Conservation (phyloP, 2,797 vertebrate genomes). For the Macrochelys suwanniensis region DNA sequence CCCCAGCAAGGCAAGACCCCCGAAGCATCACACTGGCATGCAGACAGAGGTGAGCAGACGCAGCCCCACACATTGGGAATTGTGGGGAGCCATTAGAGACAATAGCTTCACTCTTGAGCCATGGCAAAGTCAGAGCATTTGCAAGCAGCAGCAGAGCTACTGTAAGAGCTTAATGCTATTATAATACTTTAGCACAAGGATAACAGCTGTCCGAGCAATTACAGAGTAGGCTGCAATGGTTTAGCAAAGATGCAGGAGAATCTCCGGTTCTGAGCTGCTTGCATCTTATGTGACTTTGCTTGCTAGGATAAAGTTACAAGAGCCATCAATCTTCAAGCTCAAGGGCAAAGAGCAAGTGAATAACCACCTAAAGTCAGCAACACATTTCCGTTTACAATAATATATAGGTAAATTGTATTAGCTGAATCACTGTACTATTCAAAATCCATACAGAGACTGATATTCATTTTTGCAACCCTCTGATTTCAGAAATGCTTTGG, state of each 20-base stretch:
- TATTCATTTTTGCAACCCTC: neutral
- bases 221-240: neutral
- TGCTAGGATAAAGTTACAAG: neutral
- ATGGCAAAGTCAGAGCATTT: neutral
- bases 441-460: neutral
- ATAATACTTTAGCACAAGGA: neutral
- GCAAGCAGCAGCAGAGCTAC: neutral
- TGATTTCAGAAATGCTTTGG: neutral
- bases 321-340: neutral
- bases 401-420: neutral
- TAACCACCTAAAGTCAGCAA: neutral
- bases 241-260: neutral
- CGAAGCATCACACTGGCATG: neutral
- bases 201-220: neutral
- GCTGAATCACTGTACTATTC: neutral
- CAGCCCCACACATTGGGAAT: neutral
- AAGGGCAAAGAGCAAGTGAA: neutral
- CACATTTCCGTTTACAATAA: neutral
- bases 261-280: neutral
- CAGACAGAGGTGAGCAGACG: neutral
- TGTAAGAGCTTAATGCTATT: neutral
- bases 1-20: neutral
- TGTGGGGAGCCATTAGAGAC: neutral
- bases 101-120: neutral
- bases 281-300: neutral